These are phyloP conservation scores for Epicauta chinensis DNA, from an alignment of 1,140 invertebrate species.

Conservation along the genomic window DNA sequence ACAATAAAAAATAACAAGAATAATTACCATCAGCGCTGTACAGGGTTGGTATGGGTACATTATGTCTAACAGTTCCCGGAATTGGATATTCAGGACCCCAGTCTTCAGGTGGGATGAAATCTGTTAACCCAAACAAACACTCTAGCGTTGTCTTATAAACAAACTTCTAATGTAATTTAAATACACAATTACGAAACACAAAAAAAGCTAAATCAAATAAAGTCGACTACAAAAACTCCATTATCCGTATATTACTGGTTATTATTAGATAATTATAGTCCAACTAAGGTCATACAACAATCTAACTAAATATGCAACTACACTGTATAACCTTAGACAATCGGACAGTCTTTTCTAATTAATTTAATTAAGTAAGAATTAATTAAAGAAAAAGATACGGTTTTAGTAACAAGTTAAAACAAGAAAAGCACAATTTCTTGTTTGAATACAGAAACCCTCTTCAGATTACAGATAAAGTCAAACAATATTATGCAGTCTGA, in stretches of 20 bases:
- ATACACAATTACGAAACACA: slow-evolving; percentile 10
- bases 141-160: slow-evolving; percentile 22
- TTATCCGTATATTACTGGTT: background rate
- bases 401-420: too few relatives aligned
- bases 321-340: too few relatives aligned
- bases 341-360: too few relatives aligned
- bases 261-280: too few relatives aligned
- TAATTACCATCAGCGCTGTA: slow-evolving; percentile 60
- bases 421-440: too few relatives aligned
- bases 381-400: too few relatives aligned
- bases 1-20: too few relatives aligned
- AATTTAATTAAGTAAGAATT: too few relatives aligned
- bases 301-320: too few relatives aligned
- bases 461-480: background rate
- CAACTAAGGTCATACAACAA: too few relatives aligned
- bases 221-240: slow-evolving; percentile 7
- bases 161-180: slow-evolving; percentile 12
- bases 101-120: slow-evolving; percentile 50
- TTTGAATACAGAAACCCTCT: too few relatives aligned
- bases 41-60: slow-evolving; percentile 68
- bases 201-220: slow-evolving; percentile 14
- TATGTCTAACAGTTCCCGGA: slow-evolving; percentile 47
- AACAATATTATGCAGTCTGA: slow-evolving; percentile 7
- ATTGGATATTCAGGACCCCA: slow-evolving; percentile 59
- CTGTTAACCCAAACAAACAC: slow-evolving; percentile 38